These are phyloP conservation scores for Agonum fuliginosum DNA, from an alignment of 2,888 invertebrate genomes.

Conservation along the genomic window DNA sequence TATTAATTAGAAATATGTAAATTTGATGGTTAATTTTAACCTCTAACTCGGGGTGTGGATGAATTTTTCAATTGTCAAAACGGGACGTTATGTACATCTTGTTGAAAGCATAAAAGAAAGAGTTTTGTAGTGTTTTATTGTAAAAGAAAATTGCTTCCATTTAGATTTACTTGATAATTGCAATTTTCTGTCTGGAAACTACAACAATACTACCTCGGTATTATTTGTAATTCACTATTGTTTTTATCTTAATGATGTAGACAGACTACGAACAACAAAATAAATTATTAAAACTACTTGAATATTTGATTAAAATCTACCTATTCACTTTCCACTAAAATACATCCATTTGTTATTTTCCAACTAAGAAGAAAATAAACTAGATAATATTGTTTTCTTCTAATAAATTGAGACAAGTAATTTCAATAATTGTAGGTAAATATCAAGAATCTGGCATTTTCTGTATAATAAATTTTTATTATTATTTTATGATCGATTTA, in stretches of 20 bases:
- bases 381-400: too few relatives aligned
- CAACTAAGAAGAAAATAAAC: too few relatives aligned
- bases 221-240: background rate
- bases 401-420: too few relatives aligned
- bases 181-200: conserved; percentile 6
- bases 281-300: too few relatives aligned
- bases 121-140: background rate
- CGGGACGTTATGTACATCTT: background rate
- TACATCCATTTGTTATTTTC: too few relatives aligned
- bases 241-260: background rate
- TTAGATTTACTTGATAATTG: conserved; percentile 12
- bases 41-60: background rate
- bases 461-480: too few relatives aligned
- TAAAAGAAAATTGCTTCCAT: conserved; percentile 12
- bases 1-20: background rate
- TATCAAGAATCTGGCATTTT: too few relatives aligned
- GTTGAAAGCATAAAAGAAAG: background rate
- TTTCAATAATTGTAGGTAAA: too few relatives aligned
- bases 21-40: background rate
- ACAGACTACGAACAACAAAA: too few relatives aligned
- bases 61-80: conserved; percentile 20
- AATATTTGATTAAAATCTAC: too few relatives aligned
- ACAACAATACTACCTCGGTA: background rate
- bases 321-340: too few relatives aligned
- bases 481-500: too few relatives aligned